phyloP scores from a whole-genome alignment of 2,113 vertebrate species.

The Ginglymostoma cirratum region DNA sequence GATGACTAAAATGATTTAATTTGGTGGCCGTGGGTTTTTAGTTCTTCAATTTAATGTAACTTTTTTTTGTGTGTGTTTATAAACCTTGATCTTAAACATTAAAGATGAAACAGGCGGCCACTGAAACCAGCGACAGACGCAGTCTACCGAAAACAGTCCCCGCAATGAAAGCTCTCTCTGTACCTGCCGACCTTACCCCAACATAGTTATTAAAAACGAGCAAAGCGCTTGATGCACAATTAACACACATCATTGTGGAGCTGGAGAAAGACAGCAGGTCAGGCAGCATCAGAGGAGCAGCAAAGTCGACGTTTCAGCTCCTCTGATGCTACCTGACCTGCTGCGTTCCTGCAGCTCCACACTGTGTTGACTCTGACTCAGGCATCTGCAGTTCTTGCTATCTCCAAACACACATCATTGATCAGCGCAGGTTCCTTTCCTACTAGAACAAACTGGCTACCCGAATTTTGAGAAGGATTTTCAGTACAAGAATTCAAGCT shows the following conservation, averaged over 20 bases:
- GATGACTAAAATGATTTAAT: neutral
- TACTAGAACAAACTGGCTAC: no score
- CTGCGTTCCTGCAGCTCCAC: no score
- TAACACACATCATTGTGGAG: neutral
- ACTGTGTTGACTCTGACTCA: no score
- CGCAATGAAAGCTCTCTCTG: neutral
- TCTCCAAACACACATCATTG: no score
- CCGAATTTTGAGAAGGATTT: no score
- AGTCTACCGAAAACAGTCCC: neutral
- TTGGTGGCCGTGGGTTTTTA: neutral
- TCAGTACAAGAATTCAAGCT: no score
- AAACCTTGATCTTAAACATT: neutral
- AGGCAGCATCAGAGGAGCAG: no score
- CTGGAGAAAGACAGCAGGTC: no score
- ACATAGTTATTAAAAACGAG: neutral
- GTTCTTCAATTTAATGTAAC: neutral
- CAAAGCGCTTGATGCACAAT: neutral
- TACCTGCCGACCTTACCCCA: neutral
- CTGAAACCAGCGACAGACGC: neutral
- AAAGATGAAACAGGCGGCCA: neutral
- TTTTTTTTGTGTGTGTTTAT: neutral
- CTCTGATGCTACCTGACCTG: no score
- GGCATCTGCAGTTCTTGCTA: no score
- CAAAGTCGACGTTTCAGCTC: no score
- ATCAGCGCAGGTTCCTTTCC: no score